A percentile compares a stretch with the other conserved stretches of the same genome.
Conservation (phyloP, 1,140 invertebrate species). For the Parasteatoda tepidariorum region DNA sequence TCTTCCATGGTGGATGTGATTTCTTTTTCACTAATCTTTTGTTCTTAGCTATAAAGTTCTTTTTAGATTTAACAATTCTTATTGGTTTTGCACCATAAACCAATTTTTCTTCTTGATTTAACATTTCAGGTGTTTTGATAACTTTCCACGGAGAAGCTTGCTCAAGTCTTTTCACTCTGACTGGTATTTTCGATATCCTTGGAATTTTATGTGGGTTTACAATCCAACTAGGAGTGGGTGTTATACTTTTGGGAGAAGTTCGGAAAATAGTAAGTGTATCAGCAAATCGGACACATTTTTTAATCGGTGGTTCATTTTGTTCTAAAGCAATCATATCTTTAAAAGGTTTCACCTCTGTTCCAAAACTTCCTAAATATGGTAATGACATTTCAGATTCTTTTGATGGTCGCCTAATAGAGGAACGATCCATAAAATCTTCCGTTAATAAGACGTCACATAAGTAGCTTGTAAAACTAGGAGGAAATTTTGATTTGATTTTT, state of each 20-base stretch:
- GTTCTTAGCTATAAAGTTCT: background rate
- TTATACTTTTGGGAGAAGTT: background rate
- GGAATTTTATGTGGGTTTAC: background rate
- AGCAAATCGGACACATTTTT: conserved; percentile 46
- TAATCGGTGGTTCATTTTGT: background rate
- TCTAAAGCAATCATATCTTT: conserved; percentile 14
- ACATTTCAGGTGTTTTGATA: background rate
- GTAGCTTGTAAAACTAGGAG: conserved; percentile 61
- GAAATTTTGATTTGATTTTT: background rate
- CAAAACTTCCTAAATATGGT: background rate
- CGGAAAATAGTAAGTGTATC: conserved; percentile 47
- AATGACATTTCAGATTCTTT: conserved; percentile 7
- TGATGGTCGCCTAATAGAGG: background rate
- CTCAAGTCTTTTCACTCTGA: background rate
- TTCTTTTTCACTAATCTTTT: background rate
- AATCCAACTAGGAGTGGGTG: conserved; percentile 21
- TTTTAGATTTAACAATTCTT: background rate
- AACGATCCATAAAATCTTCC: conserved; percentile 5
- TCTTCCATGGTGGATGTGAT: background rate
- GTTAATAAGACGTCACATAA: conserved; percentile 59
- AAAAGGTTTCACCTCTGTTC: background rate
- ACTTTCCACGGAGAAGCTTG: conserved; percentile 33
- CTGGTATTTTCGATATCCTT: conserved; percentile 35
- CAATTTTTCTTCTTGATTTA: background rate
- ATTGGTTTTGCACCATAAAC: background rate